Conservation (phyloP, 1,140 invertebrate genomes). For the Platyura marginata region DNA sequence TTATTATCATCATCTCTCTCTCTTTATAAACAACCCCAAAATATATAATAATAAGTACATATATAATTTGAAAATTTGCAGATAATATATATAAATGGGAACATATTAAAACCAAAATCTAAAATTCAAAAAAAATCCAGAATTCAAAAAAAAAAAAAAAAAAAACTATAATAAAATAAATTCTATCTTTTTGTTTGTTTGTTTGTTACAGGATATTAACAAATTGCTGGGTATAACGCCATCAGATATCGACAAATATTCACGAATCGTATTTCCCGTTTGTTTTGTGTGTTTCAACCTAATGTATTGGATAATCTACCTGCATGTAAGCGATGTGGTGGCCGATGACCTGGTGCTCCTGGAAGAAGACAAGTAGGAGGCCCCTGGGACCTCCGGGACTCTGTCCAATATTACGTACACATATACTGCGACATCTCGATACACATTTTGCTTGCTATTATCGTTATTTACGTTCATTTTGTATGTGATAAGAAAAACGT, state of each 20-base stretch:
- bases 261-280: constrained; percentile 86
- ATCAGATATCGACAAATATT: constrained; percentile 93
- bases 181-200: neutral
- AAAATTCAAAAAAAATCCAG: too few species aligned
- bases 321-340: constrained; percentile 87
- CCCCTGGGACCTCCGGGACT: constrained; percentile 1
- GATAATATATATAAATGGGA: neutral
- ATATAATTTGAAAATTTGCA: neutral
- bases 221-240: constrained; percentile 80
- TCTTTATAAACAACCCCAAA: too few species aligned
- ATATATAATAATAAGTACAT: too few species aligned
- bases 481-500: too few species aligned
- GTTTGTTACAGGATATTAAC: constrained; percentile 48
- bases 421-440: too few species aligned
- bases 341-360: constrained; percentile 79
- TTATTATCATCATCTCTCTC: too few species aligned
- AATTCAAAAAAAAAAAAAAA: too few species aligned
- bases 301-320: constrained; percentile 96
- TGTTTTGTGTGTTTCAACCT: constrained; percentile 95
- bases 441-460: too few species aligned
- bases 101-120: neutral
- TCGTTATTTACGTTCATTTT: too few species aligned
- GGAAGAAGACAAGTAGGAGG: constrained; percentile 54
- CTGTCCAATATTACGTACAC: too few species aligned
- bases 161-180: too few species aligned